phyloP scores from a whole-genome alignment of 2,797 vertebrate species.

The Diglossa cyanea region DNA sequence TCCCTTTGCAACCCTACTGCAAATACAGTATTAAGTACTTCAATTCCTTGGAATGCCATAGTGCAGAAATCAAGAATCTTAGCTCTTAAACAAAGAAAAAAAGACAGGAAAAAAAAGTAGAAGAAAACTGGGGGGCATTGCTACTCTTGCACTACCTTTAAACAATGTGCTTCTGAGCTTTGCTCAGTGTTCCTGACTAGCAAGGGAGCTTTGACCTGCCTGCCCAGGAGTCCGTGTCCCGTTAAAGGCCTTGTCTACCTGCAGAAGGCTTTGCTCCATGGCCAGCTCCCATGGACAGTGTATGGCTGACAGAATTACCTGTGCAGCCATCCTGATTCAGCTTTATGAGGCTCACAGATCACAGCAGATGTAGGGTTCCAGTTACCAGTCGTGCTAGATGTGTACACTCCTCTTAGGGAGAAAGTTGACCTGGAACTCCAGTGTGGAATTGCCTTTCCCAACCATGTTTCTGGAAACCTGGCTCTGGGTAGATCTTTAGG shows the following conservation, averaged over 20 bases:
- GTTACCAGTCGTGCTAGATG: not conserved
- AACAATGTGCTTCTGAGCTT: not conserved
- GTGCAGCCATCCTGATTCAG: not conserved
- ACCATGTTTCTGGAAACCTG: rapidly evolving
- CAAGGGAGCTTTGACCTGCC: not conserved
- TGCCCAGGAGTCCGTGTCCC: rapidly evolving
- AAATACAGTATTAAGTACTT: not conserved
- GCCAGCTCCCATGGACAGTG: not conserved
- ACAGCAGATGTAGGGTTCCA: not conserved
- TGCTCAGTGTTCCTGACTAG: not conserved
- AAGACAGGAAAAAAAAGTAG: too few species aligned
- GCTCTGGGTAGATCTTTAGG: not conserved
- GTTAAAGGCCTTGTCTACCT: not conserved
- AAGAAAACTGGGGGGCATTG: too few species aligned
- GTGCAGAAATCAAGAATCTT: not conserved
- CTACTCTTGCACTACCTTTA: not conserved
- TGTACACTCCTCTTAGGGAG: not conserved
- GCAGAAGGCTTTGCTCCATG: not conserved
- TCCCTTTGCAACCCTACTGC: not conserved
- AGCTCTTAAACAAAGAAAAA: not conserved
- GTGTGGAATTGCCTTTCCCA: not conserved
- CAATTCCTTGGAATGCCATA: not conserved
- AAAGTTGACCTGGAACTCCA: not conserved
- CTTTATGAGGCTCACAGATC: not conserved
- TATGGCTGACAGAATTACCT: not conserved